Percentiles rank a stretch among this genome's conserved stretches.
phyloP scores from a whole-genome alignment of 2,888 invertebrate genomes.

The Calameuta filiformis region DNA sequence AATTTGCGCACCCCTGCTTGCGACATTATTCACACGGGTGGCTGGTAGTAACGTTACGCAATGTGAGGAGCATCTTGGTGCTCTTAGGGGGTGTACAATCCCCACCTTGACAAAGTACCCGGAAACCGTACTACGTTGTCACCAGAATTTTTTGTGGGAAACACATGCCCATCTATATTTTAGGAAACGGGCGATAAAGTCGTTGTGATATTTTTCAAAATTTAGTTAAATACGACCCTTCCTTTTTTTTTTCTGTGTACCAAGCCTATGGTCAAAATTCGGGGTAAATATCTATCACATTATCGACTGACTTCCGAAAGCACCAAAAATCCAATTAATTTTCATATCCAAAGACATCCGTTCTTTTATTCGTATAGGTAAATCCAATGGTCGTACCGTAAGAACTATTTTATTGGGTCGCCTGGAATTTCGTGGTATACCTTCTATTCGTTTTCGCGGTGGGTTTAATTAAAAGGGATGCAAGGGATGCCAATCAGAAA shows the following conservation, averaged over 20 bases:
- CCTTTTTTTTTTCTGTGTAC: background rate
- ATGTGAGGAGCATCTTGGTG: background rate
- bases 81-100: background rate
- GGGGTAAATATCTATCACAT: no score
- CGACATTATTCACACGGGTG: background rate
- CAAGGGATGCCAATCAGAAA: background rate
- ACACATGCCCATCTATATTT: background rate
- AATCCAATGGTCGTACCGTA: background rate
- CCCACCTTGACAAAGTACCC: background rate
- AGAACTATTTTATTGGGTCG: background rate
- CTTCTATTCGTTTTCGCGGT: background rate
- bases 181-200: background rate
- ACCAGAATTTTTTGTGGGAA: background rate
- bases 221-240: background rate
- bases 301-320: background rate
- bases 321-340: background rate
- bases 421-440: background rate
- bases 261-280: no score
- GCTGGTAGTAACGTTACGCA: background rate
- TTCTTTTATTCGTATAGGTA: background rate
- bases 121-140: background rate
- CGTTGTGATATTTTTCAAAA: background rate
- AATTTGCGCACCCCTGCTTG: no score
- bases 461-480: background rate
- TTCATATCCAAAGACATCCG: background rate